phyloP scores from a whole-genome alignment of 2,888 invertebrate genomes.

The Cyrtodaria siliqua region DNA sequence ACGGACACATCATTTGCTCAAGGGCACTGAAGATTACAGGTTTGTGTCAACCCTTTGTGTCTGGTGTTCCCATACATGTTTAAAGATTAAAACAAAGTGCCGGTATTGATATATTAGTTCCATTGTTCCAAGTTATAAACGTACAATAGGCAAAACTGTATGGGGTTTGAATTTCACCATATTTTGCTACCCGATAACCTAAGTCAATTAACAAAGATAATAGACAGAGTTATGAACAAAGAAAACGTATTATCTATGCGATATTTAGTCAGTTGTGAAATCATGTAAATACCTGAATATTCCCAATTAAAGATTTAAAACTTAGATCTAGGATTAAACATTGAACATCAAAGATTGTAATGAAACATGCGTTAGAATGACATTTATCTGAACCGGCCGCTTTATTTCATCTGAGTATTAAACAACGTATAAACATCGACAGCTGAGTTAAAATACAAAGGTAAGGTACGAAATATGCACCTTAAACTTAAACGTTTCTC shows the following conservation, averaged over 20 bases:
- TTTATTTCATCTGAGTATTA: no score
- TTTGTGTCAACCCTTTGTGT: no score
- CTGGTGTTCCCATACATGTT: no score
- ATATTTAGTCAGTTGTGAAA: background rate
- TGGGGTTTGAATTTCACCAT: background rate
- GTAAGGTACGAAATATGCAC: no score
- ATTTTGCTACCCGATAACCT: conserved; percentile 1
- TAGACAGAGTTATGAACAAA: background rate
- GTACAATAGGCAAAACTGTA: background rate
- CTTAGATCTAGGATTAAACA: conserved; percentile 1
- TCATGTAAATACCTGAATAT: background rate
- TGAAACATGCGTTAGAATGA: no score
- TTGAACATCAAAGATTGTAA: no score
- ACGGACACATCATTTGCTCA: no score
- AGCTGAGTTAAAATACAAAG: no score
- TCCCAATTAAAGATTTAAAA: conserved; percentile 6
- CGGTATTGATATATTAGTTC: background rate
- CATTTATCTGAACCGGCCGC: no score
- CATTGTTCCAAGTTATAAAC: conserved; percentile 1
- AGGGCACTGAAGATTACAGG: no score
- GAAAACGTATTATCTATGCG: background rate
- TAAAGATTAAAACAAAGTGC: background rate
- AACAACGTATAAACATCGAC: no score
- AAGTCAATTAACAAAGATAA: conserved; percentile 11
- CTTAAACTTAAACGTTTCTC: no score